Evolutionary conservation across 2,113 vertebrate species (phyloP), one percentile per base, ranked within the genome.

Genomic region (Platanista minor): DNA sequence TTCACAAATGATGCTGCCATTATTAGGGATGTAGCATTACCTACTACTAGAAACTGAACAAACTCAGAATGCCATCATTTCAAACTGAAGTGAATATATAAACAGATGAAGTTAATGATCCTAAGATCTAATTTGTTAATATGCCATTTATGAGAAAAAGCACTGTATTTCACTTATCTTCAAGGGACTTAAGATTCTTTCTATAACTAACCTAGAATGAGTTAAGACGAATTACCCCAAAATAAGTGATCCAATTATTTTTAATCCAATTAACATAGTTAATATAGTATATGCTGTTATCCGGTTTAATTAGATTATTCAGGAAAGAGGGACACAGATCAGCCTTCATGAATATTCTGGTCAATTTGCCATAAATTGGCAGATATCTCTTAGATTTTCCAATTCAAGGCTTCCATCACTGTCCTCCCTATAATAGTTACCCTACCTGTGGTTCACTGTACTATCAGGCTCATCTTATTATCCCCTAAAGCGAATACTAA

Each of bases 31-130:
- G 14, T 0, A 67, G 74, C 36, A 85, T 41, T 94, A 52, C 33
- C 46, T 52, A 54, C 6, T 39, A 91, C 33, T 41, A 64, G 49
- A 82, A 94, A 78, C 5, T 67, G 23, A 94, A 80, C 18, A 90
- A 96, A 85, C 66, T 69, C 66, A 90, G 66, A 90, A 77, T 57
- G 31, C 29, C 23, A 78, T 90, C n/a, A 90, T 83, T 90, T 90
- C 89, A 75, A 92, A 75, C 3, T 86, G 14, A 75, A 66, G 23
- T 82, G 61, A 75, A n/a, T 36, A n/a, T 75, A 87, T 54, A 94
- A 92, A 54, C 31, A 83, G 36, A 41, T n/a, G 15, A 39, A n/a
- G 23, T 64, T 41, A 87, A 87, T 46, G 27, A 94, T 8, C 12
- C 29, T 59, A 66, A 90, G 39, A 71, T 49, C 43, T 77, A 52